A percentile compares a stretch with the other conserved stretches of the same genome.
Conservation (phyloP, 2,113 vertebrate genomes). For the Beaufortia kweichowensis region DNA sequence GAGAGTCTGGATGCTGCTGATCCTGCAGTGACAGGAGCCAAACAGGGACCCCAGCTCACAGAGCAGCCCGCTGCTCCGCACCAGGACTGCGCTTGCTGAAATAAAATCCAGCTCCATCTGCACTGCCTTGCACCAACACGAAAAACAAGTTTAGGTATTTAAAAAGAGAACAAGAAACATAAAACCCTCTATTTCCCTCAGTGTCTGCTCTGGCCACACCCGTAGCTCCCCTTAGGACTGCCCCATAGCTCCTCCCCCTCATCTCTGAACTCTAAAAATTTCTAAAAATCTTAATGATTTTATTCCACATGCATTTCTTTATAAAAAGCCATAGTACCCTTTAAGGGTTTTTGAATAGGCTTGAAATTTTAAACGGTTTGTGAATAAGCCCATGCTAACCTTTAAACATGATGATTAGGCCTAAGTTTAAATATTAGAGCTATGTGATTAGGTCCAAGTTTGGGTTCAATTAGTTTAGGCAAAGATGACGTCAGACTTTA, state of each 20-base stretch:
- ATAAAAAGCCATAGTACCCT: slow-evolving; percentile 33
- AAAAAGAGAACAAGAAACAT: slow-evolving; percentile 32
- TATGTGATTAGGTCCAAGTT: slow-evolving; percentile 38
- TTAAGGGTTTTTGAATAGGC: slow-evolving; percentile 7
- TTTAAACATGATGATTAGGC: neutral
- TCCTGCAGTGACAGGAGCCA: slow-evolving; percentile 81
- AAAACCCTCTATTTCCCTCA: slow-evolving; percentile 8
- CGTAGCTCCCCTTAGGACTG: neutral
- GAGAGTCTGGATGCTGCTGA: slow-evolving; percentile 88
- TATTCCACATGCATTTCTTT: neutral
- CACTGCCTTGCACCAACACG: slow-evolving; percentile 50
- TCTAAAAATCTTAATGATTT: neutral
- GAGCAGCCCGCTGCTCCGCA: slow-evolving; percentile 84
- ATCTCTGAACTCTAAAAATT: neutral
- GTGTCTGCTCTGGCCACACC: neutral
- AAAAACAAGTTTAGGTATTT: slow-evolving; percentile 36
- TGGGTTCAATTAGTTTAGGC: neutral
- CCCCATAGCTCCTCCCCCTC: neutral
- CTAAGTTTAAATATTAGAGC: neutral
- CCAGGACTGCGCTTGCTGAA: slow-evolving; percentile 94
- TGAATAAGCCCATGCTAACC: neutral
- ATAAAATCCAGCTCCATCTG: slow-evolving; percentile 45
- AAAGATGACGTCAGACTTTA: neutral
- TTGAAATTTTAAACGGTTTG: neutral
- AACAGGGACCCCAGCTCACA: slow-evolving; percentile 85